Base-by-base conservation (phyloP, 2,888 invertebrate species). In the Neoitamus cyanurus region DNA sequence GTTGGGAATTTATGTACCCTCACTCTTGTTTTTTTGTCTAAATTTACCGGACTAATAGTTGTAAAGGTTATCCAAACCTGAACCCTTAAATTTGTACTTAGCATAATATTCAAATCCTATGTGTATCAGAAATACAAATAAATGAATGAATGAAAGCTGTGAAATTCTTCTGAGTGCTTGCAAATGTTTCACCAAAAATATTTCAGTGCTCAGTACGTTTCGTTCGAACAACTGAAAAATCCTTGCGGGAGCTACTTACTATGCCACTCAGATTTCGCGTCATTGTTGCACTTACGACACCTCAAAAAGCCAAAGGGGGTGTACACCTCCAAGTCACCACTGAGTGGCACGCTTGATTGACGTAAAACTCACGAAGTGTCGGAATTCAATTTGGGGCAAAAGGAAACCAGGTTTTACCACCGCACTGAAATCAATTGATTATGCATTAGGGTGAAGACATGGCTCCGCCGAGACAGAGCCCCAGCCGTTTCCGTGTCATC, bases 321-420 rank as follows among this genome's bases (percentile, higher is more conserved):
- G 3, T 46, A 20, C 9, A 2, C 9, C 37, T 11, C 37, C 37
- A 25, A 34, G 20, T 25, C 25, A 83, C 77, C 83, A 72, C 83
- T 84, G 70, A 83, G 84, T 83, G 80, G 68, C 75, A 31, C 46
- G 77, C 42, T 84, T 85, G 85, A 85, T 85, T 85, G 85, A 85
- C 85, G 83, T 84, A 83, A 85, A 85, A 84, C 83, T 85, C 84
- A 85, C 83, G 85, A 84, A 85, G 80, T 85, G 73, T 36, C 13
- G 69, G 78, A 85, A 85, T 85, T 85, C 85, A 85, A 85, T 85
- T 85, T 85, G 1, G 28, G 34, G 58, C 82, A 42, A 83, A 68
- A 37, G 80, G 83, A 28, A 58, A 68, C 68, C 72, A 37, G 83
- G 80, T 77, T 85, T 83, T 84, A 83, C 42, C 83, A 77, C 83